Percentiles rank a stretch among this genome's conserved stretches.
phyloP scores from a whole-genome alignment of 2,797 vertebrate genomes.

The Ctenopoma multispine region DNA sequence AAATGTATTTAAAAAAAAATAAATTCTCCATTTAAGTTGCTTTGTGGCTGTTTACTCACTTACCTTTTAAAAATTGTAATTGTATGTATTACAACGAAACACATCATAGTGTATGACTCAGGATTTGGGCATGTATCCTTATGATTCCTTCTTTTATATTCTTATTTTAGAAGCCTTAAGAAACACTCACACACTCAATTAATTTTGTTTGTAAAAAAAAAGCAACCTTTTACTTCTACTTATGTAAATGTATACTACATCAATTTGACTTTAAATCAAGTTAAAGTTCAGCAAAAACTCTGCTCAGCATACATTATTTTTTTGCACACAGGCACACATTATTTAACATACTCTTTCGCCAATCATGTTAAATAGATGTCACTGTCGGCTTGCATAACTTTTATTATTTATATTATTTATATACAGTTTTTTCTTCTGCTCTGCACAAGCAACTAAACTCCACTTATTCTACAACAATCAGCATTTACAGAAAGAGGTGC shows the following conservation, averaged over 20 bases:
- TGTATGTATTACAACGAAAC: neutral
- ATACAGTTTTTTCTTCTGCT: slow-evolving; percentile 3
- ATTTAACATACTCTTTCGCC: slow-evolving; percentile 1
- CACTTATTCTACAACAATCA: slow-evolving; percentile 38
- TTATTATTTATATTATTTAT: slow-evolving; percentile 1
- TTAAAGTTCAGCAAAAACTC: slow-evolving; percentile 35
- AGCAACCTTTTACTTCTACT: slow-evolving; percentile 18
- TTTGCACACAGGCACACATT: slow-evolving; percentile 14
- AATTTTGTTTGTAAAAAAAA: slow-evolving; percentile 11
- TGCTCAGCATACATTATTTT: slow-evolving; percentile 3
- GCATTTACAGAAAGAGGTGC: slow-evolving; percentile 40
- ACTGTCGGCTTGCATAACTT: slow-evolving; percentile 3
- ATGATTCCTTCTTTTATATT: neutral
- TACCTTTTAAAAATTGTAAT: neutral
- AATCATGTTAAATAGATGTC: slow-evolving; percentile 31
- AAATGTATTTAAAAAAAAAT: neutral
- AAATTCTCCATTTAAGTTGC: neutral
- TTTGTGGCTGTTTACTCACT: neutral
- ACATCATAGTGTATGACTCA: neutral
- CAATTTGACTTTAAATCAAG: slow-evolving; percentile 29
- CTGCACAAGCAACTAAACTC: slow-evolving; percentile 4
- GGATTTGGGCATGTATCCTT: neutral
- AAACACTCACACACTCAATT: neutral
- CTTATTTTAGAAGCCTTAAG: neutral
- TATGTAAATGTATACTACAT: slow-evolving; percentile 26